Evolutionary conservation across 1,140 invertebrate genomes (phyloP).

Genomic region (Zaprionus kolodkinae): DNA sequence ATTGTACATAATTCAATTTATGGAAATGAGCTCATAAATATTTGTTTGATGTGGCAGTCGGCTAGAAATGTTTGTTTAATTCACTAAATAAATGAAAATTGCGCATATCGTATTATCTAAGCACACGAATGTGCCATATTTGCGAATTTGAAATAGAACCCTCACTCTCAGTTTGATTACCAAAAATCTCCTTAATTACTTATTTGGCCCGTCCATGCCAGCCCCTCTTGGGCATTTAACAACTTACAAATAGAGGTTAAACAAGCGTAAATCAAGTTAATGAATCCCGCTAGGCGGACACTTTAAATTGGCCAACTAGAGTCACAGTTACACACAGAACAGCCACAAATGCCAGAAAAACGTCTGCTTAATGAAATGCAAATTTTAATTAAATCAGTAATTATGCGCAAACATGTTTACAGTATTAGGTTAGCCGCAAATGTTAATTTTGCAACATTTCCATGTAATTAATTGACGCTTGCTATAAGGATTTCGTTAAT

Average conservation of each 20-base stretch:
- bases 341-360: background rate
- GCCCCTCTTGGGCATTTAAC: background rate
- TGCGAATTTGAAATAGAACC: background rate
- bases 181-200: background rate
- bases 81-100: background rate
- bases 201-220: background rate
- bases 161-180: background rate
- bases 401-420: constrained; percentile 59
- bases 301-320: background rate
- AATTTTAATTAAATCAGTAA: constrained; percentile 75
- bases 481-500: constrained; percentile 4
- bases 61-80: background rate
- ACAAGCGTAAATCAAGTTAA: constrained; percentile 16
- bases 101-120: background rate
- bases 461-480: constrained; percentile 63
- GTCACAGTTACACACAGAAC: background rate
- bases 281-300: background rate
- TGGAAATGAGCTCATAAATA: background rate
- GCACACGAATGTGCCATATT: background rate
- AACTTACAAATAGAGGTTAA: constrained; percentile 8
- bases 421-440: constrained; percentile 51
- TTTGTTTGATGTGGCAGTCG: background rate
- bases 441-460: constrained; percentile 55
- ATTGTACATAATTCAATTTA: background rate
- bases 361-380: constrained; percentile 51